Percentiles rank a stretch among this genome's conserved stretches.
These are phyloP conservation scores for Drosophila setosimentum DNA, from an alignment of 2,888 invertebrate species.

Conservation along the genomic window DNA sequence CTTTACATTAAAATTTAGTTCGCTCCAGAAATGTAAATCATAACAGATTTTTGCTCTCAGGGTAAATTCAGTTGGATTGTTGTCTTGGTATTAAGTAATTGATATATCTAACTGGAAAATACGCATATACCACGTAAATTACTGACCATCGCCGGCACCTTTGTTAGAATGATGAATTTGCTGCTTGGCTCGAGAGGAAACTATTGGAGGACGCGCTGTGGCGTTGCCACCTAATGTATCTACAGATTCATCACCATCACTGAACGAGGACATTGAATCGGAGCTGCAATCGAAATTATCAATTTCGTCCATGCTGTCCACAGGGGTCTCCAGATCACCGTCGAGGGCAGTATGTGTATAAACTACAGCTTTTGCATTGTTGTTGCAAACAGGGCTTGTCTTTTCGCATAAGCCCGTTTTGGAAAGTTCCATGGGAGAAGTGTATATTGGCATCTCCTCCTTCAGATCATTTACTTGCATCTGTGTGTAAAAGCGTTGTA, in stretches of 20 bases:
- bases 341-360: slow-evolving; percentile 5
- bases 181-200: slow-evolving; percentile 5
- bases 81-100: not conserved
- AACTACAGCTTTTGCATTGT: not conserved
- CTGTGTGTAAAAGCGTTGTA: slow-evolving; percentile 76
- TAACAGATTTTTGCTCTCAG: slow-evolving; percentile 4
- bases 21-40: slow-evolving; percentile 35
- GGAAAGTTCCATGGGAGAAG: slow-evolving; percentile 11
- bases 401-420: slow-evolving; percentile 25
- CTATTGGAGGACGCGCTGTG: slow-evolving; percentile 52
- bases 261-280: slow-evolving; percentile 73
- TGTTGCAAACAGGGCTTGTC: slow-evolving; percentile 1
- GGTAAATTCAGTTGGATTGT: slow-evolving; percentile 23
- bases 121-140: not conserved
- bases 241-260: slow-evolving; percentile 53
- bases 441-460: slow-evolving; percentile 45
- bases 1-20: slow-evolving; percentile 57
- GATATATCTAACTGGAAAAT: not conserved
- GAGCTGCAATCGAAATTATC: slow-evolving; percentile 76
- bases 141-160: slow-evolving; percentile 71
- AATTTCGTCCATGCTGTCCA: slow-evolving; percentile 68
- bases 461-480: slow-evolving; percentile 62
- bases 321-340: slow-evolving; percentile 37
- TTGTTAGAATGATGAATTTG: slow-evolving; percentile 27
- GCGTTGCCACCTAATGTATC: slow-evolving; percentile 38